Evolutionary conservation across 2,113 vertebrate species (phyloP).

Genomic region (Phainopepla nitens): DNA sequence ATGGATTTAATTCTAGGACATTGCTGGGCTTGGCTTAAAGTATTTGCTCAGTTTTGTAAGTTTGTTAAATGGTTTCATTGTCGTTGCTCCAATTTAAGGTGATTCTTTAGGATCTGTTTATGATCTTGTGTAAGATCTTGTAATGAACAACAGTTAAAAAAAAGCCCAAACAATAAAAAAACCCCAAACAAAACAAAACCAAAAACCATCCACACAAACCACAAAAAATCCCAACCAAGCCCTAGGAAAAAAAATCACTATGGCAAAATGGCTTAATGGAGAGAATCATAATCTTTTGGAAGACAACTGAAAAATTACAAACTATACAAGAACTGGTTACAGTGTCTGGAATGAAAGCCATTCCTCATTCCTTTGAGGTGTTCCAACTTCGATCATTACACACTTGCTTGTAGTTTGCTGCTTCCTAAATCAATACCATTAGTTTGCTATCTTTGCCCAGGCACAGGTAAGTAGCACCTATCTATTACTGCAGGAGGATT

Average conservation of each 20-base stretch:
- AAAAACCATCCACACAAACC: not conserved
- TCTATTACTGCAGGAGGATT: not conserved
- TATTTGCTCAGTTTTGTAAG: not conserved
- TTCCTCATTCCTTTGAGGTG: not conserved
- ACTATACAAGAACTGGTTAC: not conserved
- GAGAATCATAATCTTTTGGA: not conserved
- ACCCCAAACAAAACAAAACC: not conserved
- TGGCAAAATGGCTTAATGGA: not conserved
- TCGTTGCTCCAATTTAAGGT: not conserved
- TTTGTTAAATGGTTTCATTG: not conserved
- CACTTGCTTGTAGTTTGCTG: not conserved
- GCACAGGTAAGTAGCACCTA: not conserved
- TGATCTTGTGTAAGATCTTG: not conserved
- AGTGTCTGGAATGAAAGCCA: not conserved
- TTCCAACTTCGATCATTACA: not conserved
- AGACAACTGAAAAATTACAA: not conserved
- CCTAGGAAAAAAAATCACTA: not conserved
- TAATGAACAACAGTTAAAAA: not conserved
- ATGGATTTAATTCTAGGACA: not conserved
- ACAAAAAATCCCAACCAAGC: fast-evolving
- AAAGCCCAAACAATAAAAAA: not conserved
- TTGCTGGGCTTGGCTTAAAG: not conserved
- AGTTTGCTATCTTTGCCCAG: not conserved
- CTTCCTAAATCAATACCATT: not conserved
- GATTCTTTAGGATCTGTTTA: not conserved